These are phyloP conservation scores for Cynoglossus semilaevis DNA, from an alignment of 2,113 vertebrate species.

Conservation along the genomic window DNA sequence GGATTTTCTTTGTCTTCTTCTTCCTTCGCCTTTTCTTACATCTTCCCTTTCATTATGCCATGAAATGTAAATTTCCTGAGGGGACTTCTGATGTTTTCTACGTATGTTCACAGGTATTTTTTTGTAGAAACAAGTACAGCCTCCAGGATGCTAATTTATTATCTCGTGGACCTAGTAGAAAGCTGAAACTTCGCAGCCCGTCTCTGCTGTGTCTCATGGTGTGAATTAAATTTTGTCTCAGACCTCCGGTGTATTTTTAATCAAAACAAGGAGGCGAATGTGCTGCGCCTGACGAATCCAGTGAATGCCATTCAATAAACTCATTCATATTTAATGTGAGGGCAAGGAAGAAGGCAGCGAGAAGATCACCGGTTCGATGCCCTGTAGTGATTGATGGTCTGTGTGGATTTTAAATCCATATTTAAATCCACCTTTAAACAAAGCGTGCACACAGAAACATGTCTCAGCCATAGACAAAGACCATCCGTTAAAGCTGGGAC, in stretches of 20 bases:
- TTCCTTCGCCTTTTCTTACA: conserved; percentile 9
- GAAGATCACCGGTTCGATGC: too few relatives aligned
- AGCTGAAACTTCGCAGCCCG: conserved; percentile 2
- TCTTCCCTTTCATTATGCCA: conserved; percentile 22
- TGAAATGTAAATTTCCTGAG: conserved; percentile 11
- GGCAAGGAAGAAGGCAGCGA: too few relatives aligned
- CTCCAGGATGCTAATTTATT: conserved; percentile 28
- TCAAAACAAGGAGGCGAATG: conserved; percentile 11
- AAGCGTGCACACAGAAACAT: too few relatives aligned
- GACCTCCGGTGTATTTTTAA: conserved; percentile 15
- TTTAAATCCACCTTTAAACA: too few relatives aligned
- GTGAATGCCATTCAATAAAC: too few relatives aligned
- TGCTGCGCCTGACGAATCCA: background rate
- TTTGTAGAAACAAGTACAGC: background rate
- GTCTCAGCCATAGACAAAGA: too few relatives aligned
- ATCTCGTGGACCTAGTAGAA: conserved; percentile 13
- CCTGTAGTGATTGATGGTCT: too few relatives aligned
- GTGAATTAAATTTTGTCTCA: conserved; percentile 55
- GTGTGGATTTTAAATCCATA: too few relatives aligned
- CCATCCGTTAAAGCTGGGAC: too few relatives aligned
- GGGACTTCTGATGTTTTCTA: conserved; percentile 11
- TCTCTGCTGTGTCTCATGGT: conserved; percentile 31
- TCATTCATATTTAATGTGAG: too few relatives aligned
- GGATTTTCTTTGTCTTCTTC: conserved; percentile 26
- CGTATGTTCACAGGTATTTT: conserved; percentile 6